These are phyloP conservation scores for Alsophila aescularia DNA, from an alignment of 2,888 invertebrate genomes.

Conservation along the genomic window DNA sequence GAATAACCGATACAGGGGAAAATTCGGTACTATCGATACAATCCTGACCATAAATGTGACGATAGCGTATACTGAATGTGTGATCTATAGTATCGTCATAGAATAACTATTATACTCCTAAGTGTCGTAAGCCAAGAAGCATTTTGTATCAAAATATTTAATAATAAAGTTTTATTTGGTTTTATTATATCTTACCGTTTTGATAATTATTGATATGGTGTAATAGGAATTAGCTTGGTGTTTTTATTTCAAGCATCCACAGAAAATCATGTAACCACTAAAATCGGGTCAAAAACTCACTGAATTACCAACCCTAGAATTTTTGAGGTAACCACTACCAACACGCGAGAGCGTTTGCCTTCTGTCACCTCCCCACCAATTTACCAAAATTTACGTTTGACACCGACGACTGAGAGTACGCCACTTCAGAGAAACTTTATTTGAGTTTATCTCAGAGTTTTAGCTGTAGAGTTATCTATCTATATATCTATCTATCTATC, in stretches of 20 bases:
- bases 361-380: slow-evolving; percentile 66
- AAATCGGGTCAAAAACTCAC: not conserved
- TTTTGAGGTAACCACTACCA: slow-evolving; percentile 5
- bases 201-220: too few relatives aligned
- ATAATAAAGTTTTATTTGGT: too few relatives aligned
- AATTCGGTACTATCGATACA: slow-evolving; percentile 17
- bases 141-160: not conserved
- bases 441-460: slow-evolving; percentile 35
- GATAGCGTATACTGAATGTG: slow-evolving; percentile 28
- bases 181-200: too few relatives aligned
- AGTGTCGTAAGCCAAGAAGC: too few relatives aligned
- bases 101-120: too few relatives aligned
- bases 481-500: too few relatives aligned
- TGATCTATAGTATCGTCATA: slow-evolving; percentile 23
- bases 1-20: slow-evolving; percentile 26
- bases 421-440: slow-evolving; percentile 53
- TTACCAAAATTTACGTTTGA: slow-evolving; percentile 68
- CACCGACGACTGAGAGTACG: slow-evolving; percentile 50
- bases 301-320: not conserved
- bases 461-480: too few relatives aligned
- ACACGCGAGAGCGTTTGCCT: slow-evolving; percentile 12
- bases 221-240: too few relatives aligned
- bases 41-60: slow-evolving; percentile 31
- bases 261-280: not conserved
- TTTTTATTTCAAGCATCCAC: too few relatives aligned